Base-by-base conservation (phyloP, 2,888 invertebrate species). In the Hofmannophila pseudospretella region DNA sequence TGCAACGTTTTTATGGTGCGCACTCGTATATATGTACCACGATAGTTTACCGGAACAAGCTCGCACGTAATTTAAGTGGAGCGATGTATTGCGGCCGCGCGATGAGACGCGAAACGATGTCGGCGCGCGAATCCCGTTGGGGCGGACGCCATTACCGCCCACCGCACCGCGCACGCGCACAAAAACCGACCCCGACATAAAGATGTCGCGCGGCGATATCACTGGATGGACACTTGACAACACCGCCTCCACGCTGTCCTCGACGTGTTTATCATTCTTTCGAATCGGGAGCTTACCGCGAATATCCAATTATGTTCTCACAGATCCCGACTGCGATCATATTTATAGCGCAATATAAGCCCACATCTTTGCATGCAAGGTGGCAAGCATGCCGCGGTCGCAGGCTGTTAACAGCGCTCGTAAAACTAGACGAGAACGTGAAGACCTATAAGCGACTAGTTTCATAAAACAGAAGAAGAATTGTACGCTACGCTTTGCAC, bases 31-130 rank as follows among this genome's bases (percentile, higher is more conserved):
- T 54, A 43, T 47, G 54, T 61, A 64, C 71, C 60, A 51, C 63
- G 58, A 69, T 69, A 67, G 68, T 72, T 75, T 74, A 78, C 75
- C 78, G 79, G 78, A 82, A 80, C 79, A 72, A 73, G 70, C 67
- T 72, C 66, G 73, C 77, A 75, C 73, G 71, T 79, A 77, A 67
- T 77, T 74, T 72, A 80, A 80, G 77, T 84, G 67, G 80, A 77
- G 78, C 82, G 71, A 80, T 80, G 74, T 77, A 80, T 81, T 74
- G 78, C 80, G 81, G 79, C 72, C 79, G 68, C 72, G 70, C 74
- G 79, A 77, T 80, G 79, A 77, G 80, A 79, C 77, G 77, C 76
- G 74, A 81, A 81, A 78, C 73, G 78, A 79, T 80, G 84, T 71
- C 77, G 74, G 68, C 67, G 71, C 74, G 72, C 67, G 65, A 74